Base-by-base conservation (phyloP, 2,797 vertebrate genomes). In the Buceros bicornis region DNA sequence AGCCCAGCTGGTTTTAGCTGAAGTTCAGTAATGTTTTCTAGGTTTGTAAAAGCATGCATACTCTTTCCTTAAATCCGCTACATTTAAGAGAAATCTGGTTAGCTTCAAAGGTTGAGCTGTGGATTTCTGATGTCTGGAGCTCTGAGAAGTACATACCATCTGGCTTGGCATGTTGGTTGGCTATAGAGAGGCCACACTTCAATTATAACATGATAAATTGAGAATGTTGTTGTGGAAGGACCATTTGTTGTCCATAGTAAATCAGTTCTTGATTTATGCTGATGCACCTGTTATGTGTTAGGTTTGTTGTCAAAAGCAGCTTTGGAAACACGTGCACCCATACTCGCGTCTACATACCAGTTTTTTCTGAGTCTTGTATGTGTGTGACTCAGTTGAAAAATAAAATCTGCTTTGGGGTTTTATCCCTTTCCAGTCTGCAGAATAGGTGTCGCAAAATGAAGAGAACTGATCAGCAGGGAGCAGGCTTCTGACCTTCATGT, bases 141-240 rank as follows among this genome's bases (percentile, higher is more conserved):
- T 69, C 65, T 56, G 50, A 81, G 56, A 85, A 90, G 65, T 85
- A 31, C 69, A 15, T 78, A 61, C 84, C 88, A 91, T 85, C 76
- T 93, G 91, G 35, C 43, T 79, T 85, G 84, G 66, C 76, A 70
- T 73, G 56, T 82, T 74, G 61, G 61, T 78, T 70, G 66, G 47
- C 94, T 86, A 40, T 65, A 61, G 72, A 89, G 81, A 86, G 47
- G 84, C 76, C 76, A 62, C 61, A 57, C 77, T 89, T 88, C 66
- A 91, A 82, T 86, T 91, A 65, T 35, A 72, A 45, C 60, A 70
- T 51, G 56, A 93, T 69, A 69, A 89, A 74, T 56, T 40, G 66
- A 74, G 77, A 53, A 66, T 73, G 76, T 60, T 92, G 53, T 56
- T 82, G 42, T 50, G 31, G 47, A 93, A 82, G 51, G 77, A 74